These are phyloP conservation scores for Columba guinea DNA, from an alignment of 2,797 vertebrate genomes.

Conservation along the genomic window DNA sequence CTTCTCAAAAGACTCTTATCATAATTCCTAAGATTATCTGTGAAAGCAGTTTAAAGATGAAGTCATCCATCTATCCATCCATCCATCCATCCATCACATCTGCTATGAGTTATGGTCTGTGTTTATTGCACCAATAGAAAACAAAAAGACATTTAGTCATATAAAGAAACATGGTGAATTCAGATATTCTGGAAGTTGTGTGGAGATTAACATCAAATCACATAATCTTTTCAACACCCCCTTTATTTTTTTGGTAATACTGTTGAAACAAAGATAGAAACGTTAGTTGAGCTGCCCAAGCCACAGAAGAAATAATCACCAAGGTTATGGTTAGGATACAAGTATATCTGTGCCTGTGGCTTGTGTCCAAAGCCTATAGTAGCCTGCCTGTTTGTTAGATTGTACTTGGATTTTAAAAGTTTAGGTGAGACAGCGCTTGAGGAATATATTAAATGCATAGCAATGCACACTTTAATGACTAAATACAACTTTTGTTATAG, in stretches of 20 bases:
- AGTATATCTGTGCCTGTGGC: background rate
- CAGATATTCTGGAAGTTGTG: background rate
- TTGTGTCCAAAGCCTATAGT: background rate
- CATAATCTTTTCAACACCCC: background rate
- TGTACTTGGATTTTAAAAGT: background rate
- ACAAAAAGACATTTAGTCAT: background rate
- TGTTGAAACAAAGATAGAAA: background rate
- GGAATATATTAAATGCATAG: background rate
- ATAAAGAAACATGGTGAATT: background rate
- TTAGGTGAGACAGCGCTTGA: background rate
- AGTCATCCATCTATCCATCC: background rate
- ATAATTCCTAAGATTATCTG: background rate
- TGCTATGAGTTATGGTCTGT: background rate
- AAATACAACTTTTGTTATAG: constrained; percentile 37
- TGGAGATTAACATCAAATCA: background rate
- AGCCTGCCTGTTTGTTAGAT: background rate
- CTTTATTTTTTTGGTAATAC: background rate
- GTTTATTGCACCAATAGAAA: background rate
- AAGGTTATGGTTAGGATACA: background rate
- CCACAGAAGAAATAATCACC: background rate
- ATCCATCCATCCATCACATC: background rate
- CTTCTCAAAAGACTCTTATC: background rate
- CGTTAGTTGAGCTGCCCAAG: background rate
- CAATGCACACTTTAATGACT: background rate
- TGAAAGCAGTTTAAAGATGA: background rate